Percentiles rank a stretch among this genome's conserved stretches.
Conservation (phyloP, 2,113 vertebrate genomes). For the Percina caprodes region DNA sequence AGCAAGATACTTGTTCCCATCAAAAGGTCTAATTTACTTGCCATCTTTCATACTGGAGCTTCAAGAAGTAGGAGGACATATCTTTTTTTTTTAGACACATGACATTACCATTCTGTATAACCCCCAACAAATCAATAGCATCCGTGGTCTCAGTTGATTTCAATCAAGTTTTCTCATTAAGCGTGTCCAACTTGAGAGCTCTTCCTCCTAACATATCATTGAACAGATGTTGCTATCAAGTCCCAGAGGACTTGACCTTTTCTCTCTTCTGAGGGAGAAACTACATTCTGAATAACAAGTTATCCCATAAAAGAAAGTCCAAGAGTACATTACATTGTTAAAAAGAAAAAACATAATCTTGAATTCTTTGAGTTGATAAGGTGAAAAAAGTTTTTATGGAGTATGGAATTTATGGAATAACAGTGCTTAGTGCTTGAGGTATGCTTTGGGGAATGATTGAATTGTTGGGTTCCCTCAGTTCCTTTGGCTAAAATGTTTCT, state of each 20-base stretch:
- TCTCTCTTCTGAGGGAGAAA: constrained; percentile 35
- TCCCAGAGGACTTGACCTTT: constrained; percentile 37
- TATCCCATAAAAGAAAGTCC: neutral
- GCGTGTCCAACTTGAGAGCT: constrained; percentile 18
- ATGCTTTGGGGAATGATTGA: constrained; percentile 26
- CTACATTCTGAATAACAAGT: neutral
- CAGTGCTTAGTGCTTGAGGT: constrained; percentile 13
- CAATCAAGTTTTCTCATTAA: neutral
- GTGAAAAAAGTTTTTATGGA: constrained; percentile 4
- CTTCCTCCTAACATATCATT: constrained; percentile 35
- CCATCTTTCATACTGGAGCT: neutral
- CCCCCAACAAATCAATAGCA: constrained; percentile 41
- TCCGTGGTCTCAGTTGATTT: constrained; percentile 5
- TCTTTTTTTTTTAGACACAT: constrained; percentile 26
- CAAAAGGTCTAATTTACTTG: constrained; percentile 23
- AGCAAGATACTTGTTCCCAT: constrained; percentile 15
- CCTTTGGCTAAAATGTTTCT: constrained; percentile 36
- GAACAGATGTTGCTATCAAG: constrained; percentile 34
- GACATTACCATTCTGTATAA: constrained; percentile 28
- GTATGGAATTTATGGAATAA: too few relatives aligned
- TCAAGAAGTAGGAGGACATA: neutral
- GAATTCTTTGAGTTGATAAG: constrained; percentile 7
- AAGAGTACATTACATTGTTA: neutral
- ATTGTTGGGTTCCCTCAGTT: constrained; percentile 6
- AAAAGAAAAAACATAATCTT: constrained; percentile 25